Conservation (phyloP, 2,888 invertebrate genomes). For the Caenorhabditis virilis region DNA sequence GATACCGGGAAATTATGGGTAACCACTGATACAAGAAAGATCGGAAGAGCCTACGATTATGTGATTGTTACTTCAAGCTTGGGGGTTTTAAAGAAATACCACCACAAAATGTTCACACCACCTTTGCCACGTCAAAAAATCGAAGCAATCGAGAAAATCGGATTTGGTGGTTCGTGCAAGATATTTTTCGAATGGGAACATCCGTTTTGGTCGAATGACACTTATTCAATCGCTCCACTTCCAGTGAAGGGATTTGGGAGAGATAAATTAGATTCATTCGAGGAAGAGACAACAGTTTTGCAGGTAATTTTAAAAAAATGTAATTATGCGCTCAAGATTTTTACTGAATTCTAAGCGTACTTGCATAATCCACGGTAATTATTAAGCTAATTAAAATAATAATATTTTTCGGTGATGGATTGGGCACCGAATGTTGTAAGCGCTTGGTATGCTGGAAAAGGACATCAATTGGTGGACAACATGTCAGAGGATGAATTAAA, state of each 20-base stretch:
- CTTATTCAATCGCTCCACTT: slow-evolving; percentile 51
- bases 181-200: slow-evolving; percentile 60
- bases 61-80: slow-evolving; percentile 62
- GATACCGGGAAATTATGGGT: slow-evolving; percentile 10
- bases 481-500: slow-evolving; percentile 54
- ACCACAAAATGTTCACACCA: slow-evolving; percentile 50
- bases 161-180: slow-evolving; percentile 60
- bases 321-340: slow-evolving; percentile 16
- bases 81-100: slow-evolving; percentile 61
- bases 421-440: slow-evolving; percentile 58
- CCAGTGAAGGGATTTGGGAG: slow-evolving; percentile 48
- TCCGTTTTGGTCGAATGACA: slow-evolving; percentile 58
- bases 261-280: slow-evolving; percentile 42
- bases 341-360: no score
- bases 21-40: slow-evolving; percentile 16
- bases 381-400: no score
- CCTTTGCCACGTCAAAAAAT: slow-evolving; percentile 50
- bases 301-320: slow-evolving; percentile 24
- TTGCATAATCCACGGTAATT: no score
- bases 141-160: slow-evolving; percentile 57
- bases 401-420: slow-evolving; percentile 44
- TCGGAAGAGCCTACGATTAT: slow-evolving; percentile 50
- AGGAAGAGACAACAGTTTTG: slow-evolving; percentile 47
- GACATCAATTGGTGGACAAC: slow-evolving; percentile 54
- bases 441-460: slow-evolving; percentile 62